Evolutionary conservation across 2,888 invertebrate species (phyloP), one percentile per base, ranked within the genome.

Genomic region (Boloria selene): DNA sequence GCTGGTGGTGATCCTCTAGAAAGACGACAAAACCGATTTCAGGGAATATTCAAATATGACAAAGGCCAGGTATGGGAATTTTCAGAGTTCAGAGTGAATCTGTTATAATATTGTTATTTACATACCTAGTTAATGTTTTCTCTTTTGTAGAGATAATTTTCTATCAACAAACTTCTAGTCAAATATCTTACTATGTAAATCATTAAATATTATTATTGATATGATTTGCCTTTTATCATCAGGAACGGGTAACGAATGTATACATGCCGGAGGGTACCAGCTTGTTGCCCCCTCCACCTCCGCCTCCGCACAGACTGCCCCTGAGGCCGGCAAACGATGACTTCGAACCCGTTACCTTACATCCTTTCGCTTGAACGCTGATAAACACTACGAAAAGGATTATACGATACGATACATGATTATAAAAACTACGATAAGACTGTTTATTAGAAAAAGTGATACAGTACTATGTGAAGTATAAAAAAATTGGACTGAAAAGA

Each of bases 21-120:
- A 45, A 82, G 88, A 4, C 79, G 88, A 22, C 70, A 79, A 1
- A 86, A 87, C 70, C 68, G 90, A 13, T 88, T 92, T 72, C 92
- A 94, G 78, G 87, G 93, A 80, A 94, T 96, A 77, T 94, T 97
- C 73, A 96, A 96, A 86, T 96, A 96, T 78, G 96, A 97, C 77
- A 95, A 94, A 79, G 94, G 93, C 66, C 95, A 95, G 94, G 96
- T 95, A 74, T 72, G 31, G 13, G 13, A 22, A 47, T 31, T 13
- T 7, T 13, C 17, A 22, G n/a, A n/a, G n/a, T n/a, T 31, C 31
- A 31, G 31, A 31, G 7, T 10, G 3, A 38, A 7, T 38, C 10
- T 38, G 10, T 38, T 38, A 18, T n/a, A 13, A 22, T 14, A 13
- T 13, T 13, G 51, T 13, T 38, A 3, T 53, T n/a, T 31, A 31